These are phyloP conservation scores for Nomada fabriciana DNA, from an alignment of 2,888 invertebrate species.

Conservation along the genomic window DNA sequence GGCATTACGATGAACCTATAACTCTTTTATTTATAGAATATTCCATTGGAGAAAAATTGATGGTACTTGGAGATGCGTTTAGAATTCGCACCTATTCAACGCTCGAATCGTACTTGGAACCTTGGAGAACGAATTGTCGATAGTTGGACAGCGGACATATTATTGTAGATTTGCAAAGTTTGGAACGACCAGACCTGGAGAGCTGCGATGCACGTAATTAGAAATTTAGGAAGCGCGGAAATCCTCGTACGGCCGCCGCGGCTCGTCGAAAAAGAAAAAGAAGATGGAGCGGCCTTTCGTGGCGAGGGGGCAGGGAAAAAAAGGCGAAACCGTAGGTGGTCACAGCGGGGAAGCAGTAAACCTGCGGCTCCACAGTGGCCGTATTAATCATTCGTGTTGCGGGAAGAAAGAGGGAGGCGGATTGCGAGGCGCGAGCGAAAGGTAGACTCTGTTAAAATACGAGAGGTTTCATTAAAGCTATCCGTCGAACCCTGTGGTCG, in stretches of 20 bases:
- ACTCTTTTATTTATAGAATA: too few species aligned
- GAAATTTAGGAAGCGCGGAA: conserved; percentile 26
- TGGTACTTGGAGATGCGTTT: too few species aligned
- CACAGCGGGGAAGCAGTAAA: conserved; percentile 77
- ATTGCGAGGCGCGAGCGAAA: conserved; percentile 39
- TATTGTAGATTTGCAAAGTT: too few species aligned
- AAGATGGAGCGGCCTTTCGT: conserved; percentile 13
- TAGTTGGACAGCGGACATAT: too few species aligned
- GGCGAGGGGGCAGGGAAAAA: conserved; percentile 24
- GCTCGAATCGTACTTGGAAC: too few species aligned
- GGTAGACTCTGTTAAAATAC: conserved; percentile 72
- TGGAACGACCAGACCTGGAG: too few species aligned
- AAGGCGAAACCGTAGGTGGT: conserved; percentile 66
- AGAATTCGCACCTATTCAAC: too few species aligned
- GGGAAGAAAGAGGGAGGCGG: conserved; percentile 32
- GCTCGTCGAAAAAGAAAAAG: conserved; percentile 22
- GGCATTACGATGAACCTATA: conserved; percentile 36
- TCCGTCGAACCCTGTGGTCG: conserved; percentile 68
- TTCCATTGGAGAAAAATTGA: too few species aligned
- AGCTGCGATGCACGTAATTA: not conserved
- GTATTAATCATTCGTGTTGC: conserved; percentile 75
- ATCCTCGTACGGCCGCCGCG: not conserved
- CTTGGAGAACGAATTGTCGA: too few species aligned
- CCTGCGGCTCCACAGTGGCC: conserved; percentile 72
- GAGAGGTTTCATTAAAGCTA: conserved; percentile 78